Evolutionary conservation across 2,888 invertebrate species (phyloP).

Genomic region (Silvanus unidentatus): DNA sequence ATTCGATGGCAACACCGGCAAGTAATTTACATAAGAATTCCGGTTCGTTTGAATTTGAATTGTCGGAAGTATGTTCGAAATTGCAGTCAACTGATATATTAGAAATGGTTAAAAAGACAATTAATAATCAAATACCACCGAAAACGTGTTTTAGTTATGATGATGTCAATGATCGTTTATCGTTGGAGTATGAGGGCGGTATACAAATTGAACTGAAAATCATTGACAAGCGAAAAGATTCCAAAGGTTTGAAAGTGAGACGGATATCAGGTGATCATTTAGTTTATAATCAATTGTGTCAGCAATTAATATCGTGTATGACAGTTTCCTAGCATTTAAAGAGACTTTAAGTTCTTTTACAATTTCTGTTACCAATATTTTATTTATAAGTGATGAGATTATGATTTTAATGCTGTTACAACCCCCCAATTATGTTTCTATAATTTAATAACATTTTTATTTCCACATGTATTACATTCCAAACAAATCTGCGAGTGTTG

Average conservation of each 20-base stretch:
- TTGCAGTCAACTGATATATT: slow-evolving; percentile 74
- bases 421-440: no score
- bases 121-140: slow-evolving; percentile 72
- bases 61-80: slow-evolving; percentile 75
- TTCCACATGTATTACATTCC: no score
- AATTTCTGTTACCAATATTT: neutral
- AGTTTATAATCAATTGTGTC: slow-evolving; percentile 81
- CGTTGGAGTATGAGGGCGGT: slow-evolving; percentile 56
- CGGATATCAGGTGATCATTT: slow-evolving; percentile 83
- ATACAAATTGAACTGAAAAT: slow-evolving; percentile 81
- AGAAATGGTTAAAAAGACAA: slow-evolving; percentile 71
- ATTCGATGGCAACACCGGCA: slow-evolving; percentile 9
- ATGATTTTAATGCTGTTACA: no score
- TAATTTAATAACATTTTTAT: no score
- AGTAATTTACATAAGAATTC: slow-evolving; percentile 36
- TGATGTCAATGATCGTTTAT: slow-evolving; percentile 37
- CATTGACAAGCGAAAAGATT: slow-evolving; percentile 60
- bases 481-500: no score
- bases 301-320: slow-evolving; percentile 81
- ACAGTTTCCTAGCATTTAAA: slow-evolving; percentile 55
- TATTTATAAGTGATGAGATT: neutral
- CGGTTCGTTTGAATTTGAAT: slow-evolving; percentile 62
- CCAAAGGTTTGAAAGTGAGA: slow-evolving; percentile 77
- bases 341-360: neutral
- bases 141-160: slow-evolving; percentile 53